Evolutionary conservation across 2,888 invertebrate genomes (phyloP).

Genomic region (Epinotia brunnichana): DNA sequence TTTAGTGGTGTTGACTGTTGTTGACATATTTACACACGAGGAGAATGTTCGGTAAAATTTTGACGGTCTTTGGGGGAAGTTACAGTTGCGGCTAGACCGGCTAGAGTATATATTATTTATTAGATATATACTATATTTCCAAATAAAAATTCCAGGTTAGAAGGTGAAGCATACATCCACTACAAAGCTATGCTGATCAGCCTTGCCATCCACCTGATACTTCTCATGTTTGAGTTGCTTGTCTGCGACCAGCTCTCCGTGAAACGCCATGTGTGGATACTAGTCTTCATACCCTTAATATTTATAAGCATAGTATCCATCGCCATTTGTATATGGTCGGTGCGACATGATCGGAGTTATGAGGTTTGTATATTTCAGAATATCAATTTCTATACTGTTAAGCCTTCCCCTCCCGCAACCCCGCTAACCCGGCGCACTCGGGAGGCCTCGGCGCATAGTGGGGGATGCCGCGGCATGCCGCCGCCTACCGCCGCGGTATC

Average conservation of each 20-base stretch:
- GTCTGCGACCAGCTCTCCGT: conserved; percentile 98
- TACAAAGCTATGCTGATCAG: conserved; percentile 99
- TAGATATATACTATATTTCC: background rate
- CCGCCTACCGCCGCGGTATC: no score
- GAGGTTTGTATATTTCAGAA: conserved; percentile 85
- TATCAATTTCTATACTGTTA: background rate
- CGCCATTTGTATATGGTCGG: conserved; percentile 98
- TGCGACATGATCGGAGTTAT: conserved; percentile 98
- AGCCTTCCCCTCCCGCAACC: no score
- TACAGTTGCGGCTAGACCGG: no score
- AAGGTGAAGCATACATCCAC: conserved; percentile 98
- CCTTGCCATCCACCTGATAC: conserved; percentile 95
- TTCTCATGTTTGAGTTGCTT: conserved; percentile 97
- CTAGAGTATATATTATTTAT: no score
- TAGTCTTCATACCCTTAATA: conserved; percentile 97
- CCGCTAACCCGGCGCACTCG: no score
- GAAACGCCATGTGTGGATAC: conserved; percentile 92
- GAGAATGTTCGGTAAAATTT: no score
- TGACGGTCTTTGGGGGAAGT: no score
- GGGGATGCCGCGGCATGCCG: no score
- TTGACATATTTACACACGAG: no score
- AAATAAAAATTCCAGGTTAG: conserved; percentile 86
- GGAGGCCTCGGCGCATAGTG: no score
- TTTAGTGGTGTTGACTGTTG: no score
- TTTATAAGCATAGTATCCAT: conserved; percentile 98